These are phyloP conservation scores for Drosophila paramelanica DNA, from an alignment of 2,888 invertebrate species.

Conservation along the genomic window DNA sequence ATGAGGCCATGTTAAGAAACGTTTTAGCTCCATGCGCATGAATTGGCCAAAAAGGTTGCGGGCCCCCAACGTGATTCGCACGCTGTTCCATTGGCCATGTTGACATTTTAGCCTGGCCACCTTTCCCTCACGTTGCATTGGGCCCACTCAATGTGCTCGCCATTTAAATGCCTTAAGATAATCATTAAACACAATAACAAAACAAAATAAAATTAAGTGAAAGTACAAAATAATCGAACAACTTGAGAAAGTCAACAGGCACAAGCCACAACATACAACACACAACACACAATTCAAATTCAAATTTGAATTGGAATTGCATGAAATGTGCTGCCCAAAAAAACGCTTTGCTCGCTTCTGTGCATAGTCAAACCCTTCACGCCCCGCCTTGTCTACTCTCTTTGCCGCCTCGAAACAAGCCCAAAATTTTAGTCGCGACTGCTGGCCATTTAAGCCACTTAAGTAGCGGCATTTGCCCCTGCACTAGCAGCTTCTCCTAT, in stretches of 20 bases:
- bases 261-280: background rate
- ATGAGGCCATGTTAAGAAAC: slow-evolving; percentile 30
- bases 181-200: slow-evolving; percentile 44
- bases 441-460: slow-evolving; percentile 71
- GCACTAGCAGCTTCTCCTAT: slow-evolving; percentile 45
- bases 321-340: slow-evolving; percentile 16
- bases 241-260: slow-evolving; percentile 65
- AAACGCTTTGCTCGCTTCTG: slow-evolving; percentile 28
- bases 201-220: slow-evolving; percentile 63
- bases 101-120: slow-evolving; percentile 53
- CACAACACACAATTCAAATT: slow-evolving; percentile 49
- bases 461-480: slow-evolving; percentile 75
- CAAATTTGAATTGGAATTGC: slow-evolving; percentile 42
- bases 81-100: slow-evolving; percentile 25
- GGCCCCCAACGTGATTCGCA: slow-evolving; percentile 30
- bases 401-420: too few relatives aligned
- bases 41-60: slow-evolving; percentile 42
- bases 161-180: slow-evolving; percentile 59
- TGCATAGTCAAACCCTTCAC: slow-evolving; percentile 22
- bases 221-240: slow-evolving; percentile 69
- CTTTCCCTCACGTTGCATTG: slow-evolving; percentile 54
- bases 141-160: slow-evolving; percentile 41
- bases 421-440: slow-evolving; percentile 33
- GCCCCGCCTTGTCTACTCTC: background rate
- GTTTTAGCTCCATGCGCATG: slow-evolving; percentile 30